Evolutionary conservation across 2,113 vertebrate species (phyloP).

Genomic region (Brevimyrus niger): DNA sequence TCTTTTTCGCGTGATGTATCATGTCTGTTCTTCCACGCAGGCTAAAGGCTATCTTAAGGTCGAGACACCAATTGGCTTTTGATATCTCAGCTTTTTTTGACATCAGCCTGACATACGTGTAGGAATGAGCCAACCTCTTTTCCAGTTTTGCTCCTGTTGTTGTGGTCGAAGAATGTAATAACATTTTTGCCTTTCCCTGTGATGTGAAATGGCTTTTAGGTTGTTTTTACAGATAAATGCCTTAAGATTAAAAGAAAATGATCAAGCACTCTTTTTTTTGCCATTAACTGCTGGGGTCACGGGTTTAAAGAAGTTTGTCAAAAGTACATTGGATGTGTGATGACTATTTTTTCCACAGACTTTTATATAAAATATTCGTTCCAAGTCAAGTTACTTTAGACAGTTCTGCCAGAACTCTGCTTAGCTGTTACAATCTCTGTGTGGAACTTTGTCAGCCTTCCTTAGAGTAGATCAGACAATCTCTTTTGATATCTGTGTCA

Average conservation of each 20-base stretch:
- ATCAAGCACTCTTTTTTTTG: background rate
- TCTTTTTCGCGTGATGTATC: background rate
- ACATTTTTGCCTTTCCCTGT: background rate
- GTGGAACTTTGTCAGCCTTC: background rate
- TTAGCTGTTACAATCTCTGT: background rate
- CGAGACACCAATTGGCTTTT: background rate
- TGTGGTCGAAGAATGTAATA: background rate
- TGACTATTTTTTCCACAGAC: background rate
- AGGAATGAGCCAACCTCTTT: background rate
- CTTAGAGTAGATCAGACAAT: background rate
- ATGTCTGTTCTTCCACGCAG: background rate
- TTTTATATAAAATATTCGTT: constrained; percentile 3
- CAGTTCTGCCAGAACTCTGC: background rate
- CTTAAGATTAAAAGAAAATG: background rate
- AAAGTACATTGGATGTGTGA: background rate
- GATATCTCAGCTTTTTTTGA: background rate
- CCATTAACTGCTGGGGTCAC: background rate
- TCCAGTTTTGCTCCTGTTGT: background rate
- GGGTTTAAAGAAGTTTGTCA: constrained; percentile 2
- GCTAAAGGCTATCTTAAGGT: background rate
- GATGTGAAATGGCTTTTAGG: background rate
- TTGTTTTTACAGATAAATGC: constrained; percentile 1
- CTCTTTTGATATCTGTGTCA: background rate
- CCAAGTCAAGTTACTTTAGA: background rate
- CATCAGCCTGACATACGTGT: background rate